Conservation (phyloP, 2,888 invertebrate species). For the Coleophora flavipennella region DNA sequence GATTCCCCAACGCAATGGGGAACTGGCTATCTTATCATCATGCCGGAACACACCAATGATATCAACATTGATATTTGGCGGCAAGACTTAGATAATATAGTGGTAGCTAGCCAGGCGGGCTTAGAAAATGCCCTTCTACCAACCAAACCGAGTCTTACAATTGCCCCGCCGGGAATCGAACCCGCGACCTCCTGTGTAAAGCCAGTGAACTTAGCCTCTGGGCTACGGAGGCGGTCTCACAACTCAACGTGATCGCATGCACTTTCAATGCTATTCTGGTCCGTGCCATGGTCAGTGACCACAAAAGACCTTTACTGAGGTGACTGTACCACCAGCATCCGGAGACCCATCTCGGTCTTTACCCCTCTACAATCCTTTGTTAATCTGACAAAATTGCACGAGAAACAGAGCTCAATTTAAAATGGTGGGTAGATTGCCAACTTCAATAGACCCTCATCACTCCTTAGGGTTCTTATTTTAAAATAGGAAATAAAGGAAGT, state of each 20-base stretch:
- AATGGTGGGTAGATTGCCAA: slow-evolving; percentile 30
- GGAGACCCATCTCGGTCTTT: slow-evolving; percentile 25
- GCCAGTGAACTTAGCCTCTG: background rate
- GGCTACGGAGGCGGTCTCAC: background rate
- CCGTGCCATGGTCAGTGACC: slow-evolving; percentile 68
- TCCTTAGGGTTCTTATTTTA: slow-evolving; percentile 31
- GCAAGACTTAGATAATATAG: too few relatives aligned
- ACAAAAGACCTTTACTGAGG: slow-evolving; percentile 63
- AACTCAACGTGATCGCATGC: slow-evolving; percentile 37
- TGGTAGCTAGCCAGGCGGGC: too few relatives aligned
- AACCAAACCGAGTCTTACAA: too few relatives aligned
- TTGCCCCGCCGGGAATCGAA: too few relatives aligned
- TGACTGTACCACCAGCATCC: slow-evolving; percentile 56
- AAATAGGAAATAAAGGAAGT: slow-evolving; percentile 42
- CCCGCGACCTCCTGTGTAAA: too few relatives aligned
- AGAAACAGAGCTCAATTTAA: slow-evolving; percentile 25
- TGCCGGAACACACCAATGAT: too few relatives aligned
- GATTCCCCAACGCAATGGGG: too few relatives aligned
- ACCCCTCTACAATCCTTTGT: slow-evolving; percentile 12
- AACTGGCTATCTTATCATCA: too few relatives aligned
- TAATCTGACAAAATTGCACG: slow-evolving; percentile 20
- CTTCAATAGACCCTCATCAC: slow-evolving; percentile 29
- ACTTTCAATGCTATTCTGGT: slow-evolving; percentile 55
- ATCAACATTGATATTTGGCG: too few relatives aligned
- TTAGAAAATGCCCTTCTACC: too few relatives aligned